These are phyloP conservation scores for Quadroppia sp. DNA, from an alignment of 2,888 invertebrate genomes.

Conservation along the genomic window DNA sequence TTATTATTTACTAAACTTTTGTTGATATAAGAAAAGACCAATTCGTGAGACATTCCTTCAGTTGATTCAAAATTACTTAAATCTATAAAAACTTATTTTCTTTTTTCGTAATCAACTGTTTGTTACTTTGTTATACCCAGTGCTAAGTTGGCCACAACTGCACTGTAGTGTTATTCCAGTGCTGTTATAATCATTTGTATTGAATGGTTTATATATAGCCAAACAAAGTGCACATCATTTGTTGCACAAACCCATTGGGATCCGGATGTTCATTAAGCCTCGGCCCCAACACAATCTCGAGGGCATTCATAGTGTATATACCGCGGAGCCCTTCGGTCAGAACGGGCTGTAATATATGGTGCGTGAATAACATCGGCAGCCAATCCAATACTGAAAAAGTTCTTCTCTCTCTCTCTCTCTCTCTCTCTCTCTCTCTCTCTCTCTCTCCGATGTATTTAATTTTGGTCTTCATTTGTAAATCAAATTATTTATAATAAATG, in stretches of 20 bases:
- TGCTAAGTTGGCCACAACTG: too few species aligned
- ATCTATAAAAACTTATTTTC: slow-evolving; percentile 8
- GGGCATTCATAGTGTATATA: slow-evolving; percentile 19
- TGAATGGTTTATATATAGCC: slow-evolving; percentile 25
- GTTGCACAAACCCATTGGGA: slow-evolving; percentile 32
- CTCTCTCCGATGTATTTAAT: too few species aligned
- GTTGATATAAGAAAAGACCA: not conserved
- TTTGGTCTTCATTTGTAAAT: too few species aligned
- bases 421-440: too few species aligned
- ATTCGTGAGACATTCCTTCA: not conserved
- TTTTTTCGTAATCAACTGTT: not conserved
- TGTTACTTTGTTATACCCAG: not conserved
- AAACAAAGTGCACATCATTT: slow-evolving; percentile 39
- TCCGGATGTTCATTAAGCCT: slow-evolving; percentile 39
- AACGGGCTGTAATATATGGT: slow-evolving; percentile 22
- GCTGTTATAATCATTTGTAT: slow-evolving; percentile 10
- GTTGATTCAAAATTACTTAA: slow-evolving; percentile 8
- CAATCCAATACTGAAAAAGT: not conserved
- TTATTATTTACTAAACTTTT: not conserved
- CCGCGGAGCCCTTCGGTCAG: slow-evolving; percentile 27
- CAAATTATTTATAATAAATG: too few species aligned
- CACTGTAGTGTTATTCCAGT: not conserved
- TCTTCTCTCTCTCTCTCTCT: too few species aligned
- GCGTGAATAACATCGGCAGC: slow-evolving; percentile 32
- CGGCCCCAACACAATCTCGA: slow-evolving; percentile 24